Conservation (phyloP, 2,113 vertebrate species). For the Orycteropus afer region DNA sequence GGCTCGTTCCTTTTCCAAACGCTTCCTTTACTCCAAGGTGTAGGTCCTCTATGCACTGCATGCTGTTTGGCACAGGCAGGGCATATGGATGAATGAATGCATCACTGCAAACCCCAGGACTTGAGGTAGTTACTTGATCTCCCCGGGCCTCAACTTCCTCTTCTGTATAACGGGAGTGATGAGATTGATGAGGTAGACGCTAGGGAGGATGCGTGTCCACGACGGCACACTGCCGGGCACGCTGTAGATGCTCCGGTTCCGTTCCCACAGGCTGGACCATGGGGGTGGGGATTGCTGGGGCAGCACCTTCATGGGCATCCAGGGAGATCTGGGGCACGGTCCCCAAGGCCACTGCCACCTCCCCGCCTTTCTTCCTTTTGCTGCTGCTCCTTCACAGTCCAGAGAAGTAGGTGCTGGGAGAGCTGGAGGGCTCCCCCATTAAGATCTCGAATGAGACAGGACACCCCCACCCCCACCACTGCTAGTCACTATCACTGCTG, state of each 20-base stretch:
- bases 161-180: neutral
- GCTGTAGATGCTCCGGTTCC: neutral
- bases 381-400: neutral
- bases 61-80: neutral
- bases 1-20: neutral
- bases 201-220: neutral
- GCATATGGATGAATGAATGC: neutral
- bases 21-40: neutral
- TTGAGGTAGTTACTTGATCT: neutral
- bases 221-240: neutral
- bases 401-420: neutral
- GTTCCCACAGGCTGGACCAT: rapidly evolving
- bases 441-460: too few relatives aligned
- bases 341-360: neutral
- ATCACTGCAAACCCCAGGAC: neutral
- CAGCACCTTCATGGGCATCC: neutral
- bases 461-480: too few relatives aligned
- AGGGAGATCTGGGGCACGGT: neutral
- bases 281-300: neutral
- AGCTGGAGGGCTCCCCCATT: too few relatives aligned
- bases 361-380: neutral
- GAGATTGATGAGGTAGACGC: rapidly evolving
- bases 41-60: too few relatives aligned
- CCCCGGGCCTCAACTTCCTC: neutral
- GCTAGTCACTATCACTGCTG: too few relatives aligned